A percentile compares a stretch with the other conserved stretches of the same genome.
phyloP scores from a whole-genome alignment of 2,113 vertebrate genomes.

The Phrynosoma platyrhinos region DNA sequence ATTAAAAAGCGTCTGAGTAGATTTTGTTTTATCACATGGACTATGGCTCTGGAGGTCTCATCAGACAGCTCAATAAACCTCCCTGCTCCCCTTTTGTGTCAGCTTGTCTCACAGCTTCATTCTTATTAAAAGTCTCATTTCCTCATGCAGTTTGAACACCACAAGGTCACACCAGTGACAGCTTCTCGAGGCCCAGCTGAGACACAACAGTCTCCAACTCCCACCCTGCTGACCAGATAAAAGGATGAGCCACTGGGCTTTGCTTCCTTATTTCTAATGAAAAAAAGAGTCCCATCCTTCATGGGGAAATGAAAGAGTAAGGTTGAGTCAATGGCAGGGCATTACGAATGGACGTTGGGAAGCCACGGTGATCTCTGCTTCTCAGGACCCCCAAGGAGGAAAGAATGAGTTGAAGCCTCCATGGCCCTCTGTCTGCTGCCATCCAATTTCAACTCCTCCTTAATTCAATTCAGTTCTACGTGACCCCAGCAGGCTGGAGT shows the following conservation, averaged over 20 bases:
- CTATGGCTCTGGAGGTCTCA: not conserved
- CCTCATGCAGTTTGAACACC: conserved; percentile 63
- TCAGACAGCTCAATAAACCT: conserved; percentile 34
- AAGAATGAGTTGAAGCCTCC: conserved; percentile 61
- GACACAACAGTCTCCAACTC: conserved; percentile 29
- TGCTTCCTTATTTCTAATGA: conserved; percentile 64
- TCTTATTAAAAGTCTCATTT: conserved; percentile 58
- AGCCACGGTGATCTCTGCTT: conserved; percentile 37
- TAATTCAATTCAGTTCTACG: conserved; percentile 78
- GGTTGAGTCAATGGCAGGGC: conserved; percentile 40
- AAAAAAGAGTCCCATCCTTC: conserved; percentile 42
- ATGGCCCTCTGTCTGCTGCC: conserved; percentile 61
- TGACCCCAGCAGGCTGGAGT: conserved; percentile 76
- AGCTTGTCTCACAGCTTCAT: conserved; percentile 44
- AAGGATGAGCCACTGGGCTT: conserved; percentile 62
- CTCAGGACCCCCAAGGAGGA: conserved; percentile 57
- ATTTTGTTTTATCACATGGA: not conserved
- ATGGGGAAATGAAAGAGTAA: conserved; percentile 49
- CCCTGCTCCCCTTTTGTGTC: conserved; percentile 24
- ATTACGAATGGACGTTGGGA: conserved; percentile 31
- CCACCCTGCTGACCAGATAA: conserved; percentile 58
- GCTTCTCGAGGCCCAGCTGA: conserved; percentile 49
- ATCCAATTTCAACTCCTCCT: conserved; percentile 77
- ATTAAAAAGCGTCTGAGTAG: not conserved
- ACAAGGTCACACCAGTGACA: conserved; percentile 65